Base-by-base conservation (phyloP, 2,888 invertebrate species). In the Nomada lathburiana region DNA sequence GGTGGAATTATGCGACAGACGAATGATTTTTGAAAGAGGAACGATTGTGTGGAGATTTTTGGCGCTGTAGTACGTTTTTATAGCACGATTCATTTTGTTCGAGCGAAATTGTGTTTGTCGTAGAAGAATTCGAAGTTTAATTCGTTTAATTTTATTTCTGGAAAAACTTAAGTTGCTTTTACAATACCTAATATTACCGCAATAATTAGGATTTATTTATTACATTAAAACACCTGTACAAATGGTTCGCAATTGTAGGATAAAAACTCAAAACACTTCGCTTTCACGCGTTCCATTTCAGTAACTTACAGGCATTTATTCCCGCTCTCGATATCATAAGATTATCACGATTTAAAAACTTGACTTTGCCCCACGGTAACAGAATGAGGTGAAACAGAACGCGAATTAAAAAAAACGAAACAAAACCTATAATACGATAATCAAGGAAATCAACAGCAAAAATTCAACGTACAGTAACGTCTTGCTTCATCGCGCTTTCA, bases 241-340 rank as follows among this genome's bases (percentile, higher is more conserved):
- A 47, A 5, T 55, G 26, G n/a, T 69, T 69, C 44, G 26, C 53
- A 20, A 18, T 47, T 50, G 29, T 10, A 18, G 44, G 13, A 23
- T 16, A 4, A 36, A 71, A 71, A 62, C 52, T 52, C 50, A 71
- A 63, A 62, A 62, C n/a, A 36, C 9, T 23, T 71, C 62, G 13
- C 62, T 71, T 63, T 71, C 52, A 20, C 62, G 52, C 13, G 70
- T 71, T 71, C 60, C 70, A 52, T 52, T 62, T 36, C 60, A 52
- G 36, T 71, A 23, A 71, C 26, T 13, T 10, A 13, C 13, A 42
- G 36, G 26, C 23, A 63, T 71, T 71, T 16, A 36, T 20, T 60
- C 60, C 70, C 47, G 20, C 47, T 70, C 26, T 7, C 18, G 23
- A 18, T 71, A 71, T 62, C 42, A 36, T 18, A 18, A 36, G 36